These are phyloP conservation scores for Ellobium chinense DNA, from an alignment of 2,888 invertebrate species.

Conservation along the genomic window DNA sequence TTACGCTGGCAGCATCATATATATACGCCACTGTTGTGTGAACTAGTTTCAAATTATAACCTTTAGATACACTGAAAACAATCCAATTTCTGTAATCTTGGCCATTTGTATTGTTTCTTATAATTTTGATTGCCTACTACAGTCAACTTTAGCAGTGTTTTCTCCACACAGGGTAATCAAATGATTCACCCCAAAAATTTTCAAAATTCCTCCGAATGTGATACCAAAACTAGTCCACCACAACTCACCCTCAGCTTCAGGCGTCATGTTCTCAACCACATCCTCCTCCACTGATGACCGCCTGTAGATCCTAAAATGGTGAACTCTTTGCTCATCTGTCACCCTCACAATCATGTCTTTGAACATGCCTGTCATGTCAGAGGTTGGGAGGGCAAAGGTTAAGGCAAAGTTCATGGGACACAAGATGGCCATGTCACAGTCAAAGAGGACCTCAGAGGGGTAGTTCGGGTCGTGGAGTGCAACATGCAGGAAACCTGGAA, in stretches of 20 bases:
- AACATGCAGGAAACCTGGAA: slow-evolving; percentile 69
- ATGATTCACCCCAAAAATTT: too few species aligned
- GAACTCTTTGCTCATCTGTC: slow-evolving; percentile 54
- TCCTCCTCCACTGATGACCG: slow-evolving; percentile 33
- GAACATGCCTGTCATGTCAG: slow-evolving; percentile 59
- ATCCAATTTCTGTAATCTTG: too few species aligned
- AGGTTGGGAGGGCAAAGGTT: slow-evolving; percentile 68
- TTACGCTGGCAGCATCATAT: too few species aligned
- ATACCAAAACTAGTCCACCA: background rate
- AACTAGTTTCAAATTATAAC: too few species aligned
- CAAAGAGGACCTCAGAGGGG: slow-evolving; percentile 62
- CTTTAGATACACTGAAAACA: too few species aligned
- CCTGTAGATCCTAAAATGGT: slow-evolving; percentile 59
- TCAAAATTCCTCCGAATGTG: too few species aligned
- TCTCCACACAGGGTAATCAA: too few species aligned
- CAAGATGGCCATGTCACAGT: slow-evolving; percentile 70
- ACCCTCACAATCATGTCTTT: slow-evolving; percentile 62
- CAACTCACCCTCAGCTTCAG: slow-evolving; percentile 46
- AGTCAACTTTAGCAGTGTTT: too few species aligned
- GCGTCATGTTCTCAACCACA: background rate
- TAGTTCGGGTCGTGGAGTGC: slow-evolving; percentile 70
- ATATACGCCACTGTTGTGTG: too few species aligned
- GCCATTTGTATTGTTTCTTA: too few species aligned
- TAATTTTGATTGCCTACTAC: too few species aligned
- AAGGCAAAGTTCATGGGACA: slow-evolving; percentile 71